Evolutionary conservation across 1,140 invertebrate genomes (phyloP).

Genomic region (Pseudomyrmex gracilis): DNA sequence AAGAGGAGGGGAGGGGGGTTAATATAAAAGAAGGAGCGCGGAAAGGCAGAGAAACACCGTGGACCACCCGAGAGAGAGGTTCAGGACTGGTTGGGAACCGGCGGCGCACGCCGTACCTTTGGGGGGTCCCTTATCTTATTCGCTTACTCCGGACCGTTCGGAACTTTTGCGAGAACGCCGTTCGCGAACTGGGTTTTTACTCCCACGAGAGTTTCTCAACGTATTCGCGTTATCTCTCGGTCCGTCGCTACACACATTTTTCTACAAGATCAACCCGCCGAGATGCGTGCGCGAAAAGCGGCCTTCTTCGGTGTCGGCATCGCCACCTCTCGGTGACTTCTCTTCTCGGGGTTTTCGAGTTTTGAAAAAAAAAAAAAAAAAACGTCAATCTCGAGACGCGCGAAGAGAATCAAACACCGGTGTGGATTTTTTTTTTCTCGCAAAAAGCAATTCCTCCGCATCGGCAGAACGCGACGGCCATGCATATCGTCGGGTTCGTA

Average conservation of each 20-base stretch:
- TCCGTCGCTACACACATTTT: conserved; percentile 59
- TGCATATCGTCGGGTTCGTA: background rate
- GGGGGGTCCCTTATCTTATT: conserved; percentile 84
- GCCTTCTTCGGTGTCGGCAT: background rate
- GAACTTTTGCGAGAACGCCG: conserved; percentile 73
- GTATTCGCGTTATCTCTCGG: conserved; percentile 78
- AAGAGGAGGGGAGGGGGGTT: conserved; percentile 16
- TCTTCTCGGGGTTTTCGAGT: background rate
- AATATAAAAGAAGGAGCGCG: conserved; percentile 69
- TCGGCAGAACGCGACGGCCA: background rate
- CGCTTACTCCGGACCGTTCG: conserved; percentile 77
- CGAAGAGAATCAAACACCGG: too few species aligned
- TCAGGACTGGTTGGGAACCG: conserved; percentile 81
- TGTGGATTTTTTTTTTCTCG: background rate
- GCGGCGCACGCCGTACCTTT: conserved; percentile 82
- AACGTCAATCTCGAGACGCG: background rate
- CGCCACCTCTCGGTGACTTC: background rate
- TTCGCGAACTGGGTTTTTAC: conserved; percentile 74
- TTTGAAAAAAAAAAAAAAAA: background rate
- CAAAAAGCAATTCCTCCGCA: background rate
- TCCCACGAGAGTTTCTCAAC: conserved; percentile 68
- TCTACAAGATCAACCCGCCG: conserved; percentile 27
- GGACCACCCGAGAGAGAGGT: conserved; percentile 85
- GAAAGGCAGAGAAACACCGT: conserved; percentile 72
- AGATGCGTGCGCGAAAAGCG: background rate